Base-by-base conservation (phyloP, 92 coral and sea anemone species). In the Epizoanthus fatuus region DNA sequence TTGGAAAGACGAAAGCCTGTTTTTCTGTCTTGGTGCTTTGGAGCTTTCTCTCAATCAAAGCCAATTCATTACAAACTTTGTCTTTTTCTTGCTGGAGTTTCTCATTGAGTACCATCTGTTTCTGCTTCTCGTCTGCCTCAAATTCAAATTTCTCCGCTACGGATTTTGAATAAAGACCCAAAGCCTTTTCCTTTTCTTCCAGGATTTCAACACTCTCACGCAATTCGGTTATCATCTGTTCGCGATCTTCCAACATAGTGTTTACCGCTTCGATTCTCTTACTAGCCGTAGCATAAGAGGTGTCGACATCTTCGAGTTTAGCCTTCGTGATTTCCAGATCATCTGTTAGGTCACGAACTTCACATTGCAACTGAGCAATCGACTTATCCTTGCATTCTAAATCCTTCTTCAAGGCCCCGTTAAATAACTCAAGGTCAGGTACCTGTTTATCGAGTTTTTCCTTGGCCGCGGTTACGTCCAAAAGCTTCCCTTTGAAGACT, bases 161-260 rank as follows among this genome's bases (percentile, higher is more conserved):
- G 12, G 96, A 92, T 66, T 94, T 94, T 45, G 98, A 94, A 68
- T 90, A 92, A 54, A 94, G 72, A 52, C 87, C 93, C 38, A 94
- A 22, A 14, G 94, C 85, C 78, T 92, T 94, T 60, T 94, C 98
- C 47, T 90, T 92, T 42, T 92, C 95, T 63, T 94, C 94, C n/a
- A 90, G 89, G 0, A 92, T 79, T 60, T 94, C 98, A 14, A 92
- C 86, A 66, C 84, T 90, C 59, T 92, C 93, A 40, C 90, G 83
- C 35, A 94, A 81, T 14, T 92, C 96, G 15, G 63, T 56, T 10
- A 94, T 75, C 10, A 93, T 86, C 16, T 92, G 87, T 59, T 92
- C 94, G 14, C 96, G 94, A 51, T 84, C 83, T 42, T 90, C 87
- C 1, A 94, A 75, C 51, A 88, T 65, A 0, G 86, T 80, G 58